Base-by-base conservation (phyloP, 2,113 vertebrate genomes). In the Columba livia region DNA sequence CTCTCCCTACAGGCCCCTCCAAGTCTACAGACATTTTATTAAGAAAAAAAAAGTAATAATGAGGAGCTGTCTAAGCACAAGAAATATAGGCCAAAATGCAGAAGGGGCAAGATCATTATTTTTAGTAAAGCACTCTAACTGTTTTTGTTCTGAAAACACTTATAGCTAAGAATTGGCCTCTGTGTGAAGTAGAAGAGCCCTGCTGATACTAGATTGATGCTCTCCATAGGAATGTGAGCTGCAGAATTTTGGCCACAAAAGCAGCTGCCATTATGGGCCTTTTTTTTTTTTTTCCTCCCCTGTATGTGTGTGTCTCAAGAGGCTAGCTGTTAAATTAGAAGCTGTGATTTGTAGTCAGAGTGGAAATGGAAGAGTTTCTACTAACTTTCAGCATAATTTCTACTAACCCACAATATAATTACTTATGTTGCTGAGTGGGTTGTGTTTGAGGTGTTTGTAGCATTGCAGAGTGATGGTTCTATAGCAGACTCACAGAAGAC, bases 161-260 rank as follows among this genome's bases (percentile, higher is more conserved):
- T 75, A 60, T 15, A 71, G 57, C n/a, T 66, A 77, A 78, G 67
- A 83, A 54, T 42, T 83, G 23, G 50, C 51, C 71, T 73, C 88
- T 91, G 50, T 89, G 74, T 91, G 92, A 95, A 86, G 75, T n/a
- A 83, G 51, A 65, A 83, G 79, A 93, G 64, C 23, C 87, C 92
- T 83, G 74, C 94, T 97, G 90, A 42, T 92, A n/a, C 20, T 58
- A 60, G 67, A 66, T 80, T 93, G 75, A 95, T 92, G 77, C 44
- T 93, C 67, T 79, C 82, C 19, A 32, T 73, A 93, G 80, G 75
- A 93, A 90, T 7, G 19, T 21, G 40, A 90, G 8, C 62, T 85
- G 34, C 67, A 85, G 57, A 87, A n/a, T 91, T 94, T 90, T 90
- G 71, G 47, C 47, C 66, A 77, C 26, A 64, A 77, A 74, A 85